Percentiles rank a stretch among this genome's conserved stretches.
phyloP scores from a whole-genome alignment of 2,888 invertebrate species.

The Oxycera nigricornis region DNA sequence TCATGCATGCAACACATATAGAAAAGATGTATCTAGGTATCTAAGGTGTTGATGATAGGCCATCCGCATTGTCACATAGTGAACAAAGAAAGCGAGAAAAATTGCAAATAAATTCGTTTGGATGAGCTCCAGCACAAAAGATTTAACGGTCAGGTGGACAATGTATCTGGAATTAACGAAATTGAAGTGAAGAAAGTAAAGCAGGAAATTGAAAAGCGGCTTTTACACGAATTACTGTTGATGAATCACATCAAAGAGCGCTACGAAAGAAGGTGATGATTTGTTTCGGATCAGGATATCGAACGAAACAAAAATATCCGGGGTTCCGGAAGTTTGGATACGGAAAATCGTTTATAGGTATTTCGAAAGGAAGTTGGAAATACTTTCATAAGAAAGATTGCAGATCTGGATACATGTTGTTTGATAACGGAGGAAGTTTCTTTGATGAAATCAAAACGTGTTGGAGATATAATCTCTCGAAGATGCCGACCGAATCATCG shows the following conservation, averaged over 20 bases:
- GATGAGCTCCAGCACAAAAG: neutral
- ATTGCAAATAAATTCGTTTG: conserved; percentile 28
- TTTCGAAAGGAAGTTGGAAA: no score
- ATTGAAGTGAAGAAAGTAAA: neutral
- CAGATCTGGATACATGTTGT: no score
- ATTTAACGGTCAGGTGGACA: conserved; percentile 37
- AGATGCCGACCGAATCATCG: no score
- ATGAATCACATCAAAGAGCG: neutral
- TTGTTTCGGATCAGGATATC: no score
- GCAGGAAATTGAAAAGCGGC: conserved; percentile 29
- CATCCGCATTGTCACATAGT: conserved; percentile 4
- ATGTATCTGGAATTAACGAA: neutral
- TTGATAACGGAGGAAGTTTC: no score
- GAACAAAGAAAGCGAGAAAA: conserved; percentile 27
- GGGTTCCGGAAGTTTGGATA: no score
- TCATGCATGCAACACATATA: neutral
- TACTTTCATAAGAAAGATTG: no score
- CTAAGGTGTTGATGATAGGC: neutral
- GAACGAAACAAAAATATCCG: no score
- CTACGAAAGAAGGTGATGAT: no score
- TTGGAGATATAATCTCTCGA: no score
- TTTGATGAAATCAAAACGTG: no score
- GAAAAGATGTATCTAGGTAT: neutral
- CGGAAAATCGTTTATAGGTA: no score
- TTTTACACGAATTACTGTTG: conserved; percentile 7